phyloP scores from a whole-genome alignment of 2,113 vertebrate genomes.

The Emberiza fucata region DNA sequence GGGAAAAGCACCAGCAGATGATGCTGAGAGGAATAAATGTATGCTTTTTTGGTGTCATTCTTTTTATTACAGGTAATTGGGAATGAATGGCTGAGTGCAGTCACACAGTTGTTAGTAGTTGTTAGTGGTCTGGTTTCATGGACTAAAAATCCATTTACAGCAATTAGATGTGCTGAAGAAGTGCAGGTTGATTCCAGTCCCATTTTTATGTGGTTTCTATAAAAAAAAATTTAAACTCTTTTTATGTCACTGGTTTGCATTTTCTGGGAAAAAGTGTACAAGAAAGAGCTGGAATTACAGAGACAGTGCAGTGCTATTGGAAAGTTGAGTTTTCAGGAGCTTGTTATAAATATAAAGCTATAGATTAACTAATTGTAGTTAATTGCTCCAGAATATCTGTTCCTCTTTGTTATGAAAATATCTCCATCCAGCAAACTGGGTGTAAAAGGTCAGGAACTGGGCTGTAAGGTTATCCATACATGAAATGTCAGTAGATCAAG shows the following conservation, averaged over 20 bases:
- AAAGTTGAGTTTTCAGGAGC: not conserved
- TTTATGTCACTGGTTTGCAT: not conserved
- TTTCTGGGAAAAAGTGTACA: not conserved
- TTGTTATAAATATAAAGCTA: not conserved
- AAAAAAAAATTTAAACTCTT: not conserved
- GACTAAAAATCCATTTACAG: no score
- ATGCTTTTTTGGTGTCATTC: not conserved
- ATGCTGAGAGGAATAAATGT: not conserved
- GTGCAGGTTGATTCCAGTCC: not conserved
- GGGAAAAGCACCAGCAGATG: not conserved
- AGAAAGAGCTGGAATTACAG: not conserved
- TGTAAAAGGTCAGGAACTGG: not conserved
- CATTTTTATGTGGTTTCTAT: not conserved
- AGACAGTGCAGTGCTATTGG: not conserved
- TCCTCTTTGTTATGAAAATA: not conserved
- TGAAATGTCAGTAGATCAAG: not conserved
- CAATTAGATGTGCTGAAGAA: no score
- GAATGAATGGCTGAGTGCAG: not conserved
- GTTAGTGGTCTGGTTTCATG: no score
- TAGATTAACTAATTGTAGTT: not conserved
- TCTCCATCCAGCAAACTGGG: not conserved
- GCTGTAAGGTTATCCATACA: rapidly evolving
- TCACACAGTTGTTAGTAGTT: not conserved
- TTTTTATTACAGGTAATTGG: not conserved
- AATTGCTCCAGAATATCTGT: not conserved